Conservation (phyloP, 2,113 vertebrate genomes). For the Barbus barbus region DNA sequence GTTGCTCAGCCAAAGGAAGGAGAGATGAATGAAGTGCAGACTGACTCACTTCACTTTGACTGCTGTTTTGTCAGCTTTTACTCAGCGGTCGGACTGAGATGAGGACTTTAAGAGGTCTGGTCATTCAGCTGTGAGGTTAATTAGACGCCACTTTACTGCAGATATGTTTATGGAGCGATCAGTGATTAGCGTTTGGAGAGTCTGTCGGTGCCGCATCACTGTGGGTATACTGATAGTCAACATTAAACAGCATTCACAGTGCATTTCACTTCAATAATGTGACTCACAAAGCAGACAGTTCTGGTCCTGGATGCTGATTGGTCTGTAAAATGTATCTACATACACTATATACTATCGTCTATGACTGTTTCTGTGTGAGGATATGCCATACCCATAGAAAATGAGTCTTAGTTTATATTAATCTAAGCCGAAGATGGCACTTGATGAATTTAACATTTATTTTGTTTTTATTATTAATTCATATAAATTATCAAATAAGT, state of each 20-base stretch:
- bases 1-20: not conserved
- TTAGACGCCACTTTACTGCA: not conserved
- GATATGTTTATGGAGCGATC: constrained; percentile 25
- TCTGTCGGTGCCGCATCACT: not conserved
- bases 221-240: not conserved
- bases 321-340: not conserved
- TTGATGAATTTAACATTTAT: not conserved
- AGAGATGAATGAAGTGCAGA: constrained; percentile 42
- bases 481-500: too few relatives aligned
- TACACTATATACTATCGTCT: not conserved
- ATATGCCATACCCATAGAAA: not conserved
- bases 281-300: not conserved
- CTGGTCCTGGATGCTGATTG: not conserved
- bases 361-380: not conserved
- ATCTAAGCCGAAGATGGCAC: not conserved
- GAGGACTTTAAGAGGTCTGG: constrained; percentile 38
- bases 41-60: constrained; percentile 52
- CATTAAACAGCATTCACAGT: not conserved
- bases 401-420: not conserved
- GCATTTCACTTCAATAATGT: not conserved
- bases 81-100: not conserved
- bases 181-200: not conserved
- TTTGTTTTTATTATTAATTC: too few relatives aligned
- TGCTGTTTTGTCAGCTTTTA: constrained; percentile 45
- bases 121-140: constrained; percentile 39